Base-by-base conservation (phyloP, 2,888 invertebrate species). In the Euzophera pinguis region DNA sequence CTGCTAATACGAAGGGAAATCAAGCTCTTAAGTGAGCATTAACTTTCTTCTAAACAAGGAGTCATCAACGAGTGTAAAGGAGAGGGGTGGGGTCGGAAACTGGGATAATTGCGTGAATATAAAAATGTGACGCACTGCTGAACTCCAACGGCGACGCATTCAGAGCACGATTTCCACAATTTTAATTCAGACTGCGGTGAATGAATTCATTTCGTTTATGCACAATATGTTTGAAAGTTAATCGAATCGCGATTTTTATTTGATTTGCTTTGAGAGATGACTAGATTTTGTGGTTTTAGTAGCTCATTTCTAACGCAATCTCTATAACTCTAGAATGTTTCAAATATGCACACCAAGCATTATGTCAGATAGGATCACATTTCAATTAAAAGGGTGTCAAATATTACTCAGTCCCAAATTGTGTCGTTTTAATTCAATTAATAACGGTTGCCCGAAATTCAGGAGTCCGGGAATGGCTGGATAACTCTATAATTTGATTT, bases 21-120 rank as follows among this genome's bases (percentile, higher is more conserved):
- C 50, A 55, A 59, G 56, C 53, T 57, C 56, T 63, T 56, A 54
- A 64, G 50, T 54, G 53, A 54, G 57, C 55, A 59, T 61, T 59
- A 61, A 61, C 59, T 59, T 61, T 60, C 13, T 13, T 34, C 42
- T 50, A 35, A 16, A 50, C 22, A 35, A 42, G 42, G 34, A 16
- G 41, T 42, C 10, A 16, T 50, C 17, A 35, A 27, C 7, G 22
- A 38, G 37, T 5, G 13, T 13, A 13, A 8, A 13, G 16, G 1
- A 32, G 32, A 10, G 32, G 10, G 32, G 14, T 16, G 16, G 2
- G 12, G 6, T 1, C 14, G 17, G 48, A 29, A 29, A 10, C 17
- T 4, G 29, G 17, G 5, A 43, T 43, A n/a, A 45, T 32, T 14
- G 43, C 32, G 43, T 29, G 29, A 45, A 45, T 45, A 13, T 45